Evolutionary conservation across 2,113 vertebrate genomes (phyloP).

Genomic region (Anarhynchus alexandrinus): DNA sequence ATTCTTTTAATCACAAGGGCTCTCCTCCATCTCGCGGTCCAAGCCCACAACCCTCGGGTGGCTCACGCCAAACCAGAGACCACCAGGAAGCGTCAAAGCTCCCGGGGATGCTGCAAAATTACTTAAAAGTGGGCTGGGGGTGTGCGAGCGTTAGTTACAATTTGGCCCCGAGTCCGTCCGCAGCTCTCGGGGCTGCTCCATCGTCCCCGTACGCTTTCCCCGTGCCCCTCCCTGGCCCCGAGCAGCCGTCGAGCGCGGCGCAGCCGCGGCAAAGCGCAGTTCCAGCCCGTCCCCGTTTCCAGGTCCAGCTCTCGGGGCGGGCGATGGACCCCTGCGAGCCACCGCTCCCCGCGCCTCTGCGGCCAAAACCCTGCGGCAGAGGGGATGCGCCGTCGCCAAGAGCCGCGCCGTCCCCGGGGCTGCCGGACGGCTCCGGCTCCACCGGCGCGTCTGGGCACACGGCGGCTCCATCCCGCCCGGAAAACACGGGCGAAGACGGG

Average conservation of each 20-base stretch:
- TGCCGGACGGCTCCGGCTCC: background rate
- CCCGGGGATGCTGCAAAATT: accelerated
- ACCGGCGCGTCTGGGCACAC: background rate
- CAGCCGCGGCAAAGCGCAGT: background rate
- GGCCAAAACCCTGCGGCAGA: background rate
- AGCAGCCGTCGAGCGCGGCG: background rate
- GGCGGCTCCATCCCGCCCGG: background rate
- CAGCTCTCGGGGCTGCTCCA: background rate
- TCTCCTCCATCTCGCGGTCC: background rate
- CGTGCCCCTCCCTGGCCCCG: background rate
- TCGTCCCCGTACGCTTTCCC: background rate
- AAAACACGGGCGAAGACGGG: no score
- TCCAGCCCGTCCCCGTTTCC: background rate
- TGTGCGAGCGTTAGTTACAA: background rate
- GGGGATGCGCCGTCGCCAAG: background rate
- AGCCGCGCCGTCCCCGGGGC: background rate
- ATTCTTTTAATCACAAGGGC: background rate
- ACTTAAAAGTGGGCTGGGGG: background rate
- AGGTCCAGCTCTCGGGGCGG: background rate
- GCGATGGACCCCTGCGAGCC: no score
- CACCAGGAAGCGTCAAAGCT: accelerated
- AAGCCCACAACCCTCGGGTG: background rate
- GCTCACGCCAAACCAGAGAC: background rate
- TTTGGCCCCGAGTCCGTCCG: accelerated
- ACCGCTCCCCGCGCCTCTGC: background rate